A percentile compares a stretch with the other conserved stretches of the same genome.
Evolutionary conservation across 2,888 invertebrate genomes (phyloP).

Genomic region (Mechanitis mazaeus): DNA sequence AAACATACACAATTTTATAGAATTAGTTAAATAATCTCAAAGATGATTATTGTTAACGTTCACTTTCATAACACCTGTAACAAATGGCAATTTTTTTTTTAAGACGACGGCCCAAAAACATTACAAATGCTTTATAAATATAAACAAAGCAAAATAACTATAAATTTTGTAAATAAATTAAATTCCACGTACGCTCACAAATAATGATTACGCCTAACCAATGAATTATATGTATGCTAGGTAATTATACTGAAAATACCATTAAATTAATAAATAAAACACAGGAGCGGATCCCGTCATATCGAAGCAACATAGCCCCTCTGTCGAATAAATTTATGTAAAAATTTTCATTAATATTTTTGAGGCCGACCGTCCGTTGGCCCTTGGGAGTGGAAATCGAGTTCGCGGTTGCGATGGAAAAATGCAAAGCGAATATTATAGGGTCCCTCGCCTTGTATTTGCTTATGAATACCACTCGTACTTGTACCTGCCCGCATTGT

Average conservation of each 20-base stretch:
- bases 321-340: conserved; percentile 77
- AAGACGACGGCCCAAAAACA: not conserved
- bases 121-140: not conserved
- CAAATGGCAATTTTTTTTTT: too few species aligned
- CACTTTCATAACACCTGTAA: too few species aligned
- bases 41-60: too few species aligned
- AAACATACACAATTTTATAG: too few species aligned
- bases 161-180: conserved; percentile 10
- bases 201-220: conserved; percentile 60
- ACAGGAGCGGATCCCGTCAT: conserved; percentile 66
- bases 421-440: conserved; percentile 77
- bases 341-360: conserved; percentile 78
- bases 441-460: conserved; percentile 74
- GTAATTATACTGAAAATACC: conserved; percentile 77
- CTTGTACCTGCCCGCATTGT: conserved; percentile 49
- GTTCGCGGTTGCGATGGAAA: conserved; percentile 76
- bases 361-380: conserved; percentile 71
- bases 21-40: too few species aligned
- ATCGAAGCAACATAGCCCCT: conserved; percentile 64
- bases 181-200: conserved; percentile 52
- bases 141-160: conserved; percentile 9
- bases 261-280: conserved; percentile 77
- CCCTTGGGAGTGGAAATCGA: conserved; percentile 74
- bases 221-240: conserved; percentile 74
- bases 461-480: conserved; percentile 71